Percentiles rank a stretch among this genome's conserved stretches.
Conservation (phyloP, 2,113 vertebrate genomes). For the Sander lucioperca region DNA sequence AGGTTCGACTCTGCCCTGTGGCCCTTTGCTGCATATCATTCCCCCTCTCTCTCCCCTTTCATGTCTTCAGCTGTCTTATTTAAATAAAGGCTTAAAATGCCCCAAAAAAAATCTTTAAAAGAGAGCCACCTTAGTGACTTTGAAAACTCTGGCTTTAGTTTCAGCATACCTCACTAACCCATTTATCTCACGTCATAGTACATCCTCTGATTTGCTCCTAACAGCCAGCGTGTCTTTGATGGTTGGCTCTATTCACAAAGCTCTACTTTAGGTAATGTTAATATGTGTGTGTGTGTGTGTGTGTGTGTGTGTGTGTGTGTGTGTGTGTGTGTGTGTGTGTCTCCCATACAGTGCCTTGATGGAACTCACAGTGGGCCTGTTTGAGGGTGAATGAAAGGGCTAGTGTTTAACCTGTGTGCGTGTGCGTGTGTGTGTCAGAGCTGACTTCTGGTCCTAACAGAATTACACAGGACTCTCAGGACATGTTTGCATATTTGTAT, state of each 20-base stretch:
- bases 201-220: no score
- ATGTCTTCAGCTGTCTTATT: no score
- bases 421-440: conserved; percentile 19
- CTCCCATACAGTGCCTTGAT: conserved; percentile 32
- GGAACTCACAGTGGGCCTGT: conserved; percentile 54
- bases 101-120: no score
- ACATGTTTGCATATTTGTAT: conserved; percentile 57
- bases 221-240: conserved; percentile 23
- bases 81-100: no score
- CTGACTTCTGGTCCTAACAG: conserved; percentile 22
- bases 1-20: no score
- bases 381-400: conserved; percentile 59
- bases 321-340: conserved; percentile 21
- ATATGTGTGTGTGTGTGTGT: conserved; percentile 25
- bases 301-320: conserved; percentile 24
- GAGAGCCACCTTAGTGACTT: no score
- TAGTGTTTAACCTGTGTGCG: conserved; percentile 57
- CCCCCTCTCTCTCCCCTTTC: no score
- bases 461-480: conserved; percentile 52
- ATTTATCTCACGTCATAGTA: no score
- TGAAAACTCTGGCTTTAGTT: no score
- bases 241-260: conserved; percentile 37
- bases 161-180: no score
- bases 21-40: no score
- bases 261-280: conserved; percentile 38